These are phyloP conservation scores for Drosophila trapezifrons DNA, from an alignment of 1,140 invertebrate species.

Conservation along the genomic window DNA sequence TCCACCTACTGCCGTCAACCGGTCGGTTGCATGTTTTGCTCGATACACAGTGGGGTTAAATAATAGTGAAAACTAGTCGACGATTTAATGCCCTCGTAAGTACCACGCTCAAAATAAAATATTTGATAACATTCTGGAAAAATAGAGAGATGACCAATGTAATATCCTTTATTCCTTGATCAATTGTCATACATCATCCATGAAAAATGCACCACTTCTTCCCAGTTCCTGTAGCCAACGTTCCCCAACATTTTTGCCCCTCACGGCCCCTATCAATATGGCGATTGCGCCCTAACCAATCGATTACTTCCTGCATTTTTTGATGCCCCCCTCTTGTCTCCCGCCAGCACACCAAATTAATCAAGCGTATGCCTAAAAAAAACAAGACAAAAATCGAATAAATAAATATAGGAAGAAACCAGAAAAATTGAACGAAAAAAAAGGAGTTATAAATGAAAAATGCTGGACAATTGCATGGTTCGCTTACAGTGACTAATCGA, in stretches of 20 bases:
- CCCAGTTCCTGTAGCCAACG: constrained; percentile 1
- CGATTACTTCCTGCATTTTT: constrained; percentile 57
- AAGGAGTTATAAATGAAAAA: constrained; percentile 62
- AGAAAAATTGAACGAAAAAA: constrained; percentile 34
- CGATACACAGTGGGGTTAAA: constrained; percentile 11
- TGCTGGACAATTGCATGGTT: constrained; percentile 73
- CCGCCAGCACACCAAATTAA: constrained; percentile 48
- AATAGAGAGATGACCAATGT: neutral
- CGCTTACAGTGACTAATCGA: constrained; percentile 78
- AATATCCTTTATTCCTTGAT: neutral
- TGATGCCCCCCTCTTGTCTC: constrained; percentile 21
- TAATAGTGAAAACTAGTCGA: constrained; percentile 15
- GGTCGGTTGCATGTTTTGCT: constrained; percentile 55
- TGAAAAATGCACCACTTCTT: neutral
- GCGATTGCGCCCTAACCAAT: constrained; percentile 41
- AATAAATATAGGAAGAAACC: constrained; percentile 32
- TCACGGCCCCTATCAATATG: constrained; percentile 20
- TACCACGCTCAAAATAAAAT: neutral
- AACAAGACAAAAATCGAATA: neutral
- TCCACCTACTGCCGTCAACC: constrained; percentile 65
- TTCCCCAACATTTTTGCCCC: constrained; percentile 11
- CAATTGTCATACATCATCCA: neutral
- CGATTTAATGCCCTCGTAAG: constrained; percentile 16
- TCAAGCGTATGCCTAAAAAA: constrained; percentile 56
- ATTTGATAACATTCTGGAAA: neutral